phyloP scores from a whole-genome alignment of 1,140 invertebrate species.

The Trachymyrmex septentrionalis region DNA sequence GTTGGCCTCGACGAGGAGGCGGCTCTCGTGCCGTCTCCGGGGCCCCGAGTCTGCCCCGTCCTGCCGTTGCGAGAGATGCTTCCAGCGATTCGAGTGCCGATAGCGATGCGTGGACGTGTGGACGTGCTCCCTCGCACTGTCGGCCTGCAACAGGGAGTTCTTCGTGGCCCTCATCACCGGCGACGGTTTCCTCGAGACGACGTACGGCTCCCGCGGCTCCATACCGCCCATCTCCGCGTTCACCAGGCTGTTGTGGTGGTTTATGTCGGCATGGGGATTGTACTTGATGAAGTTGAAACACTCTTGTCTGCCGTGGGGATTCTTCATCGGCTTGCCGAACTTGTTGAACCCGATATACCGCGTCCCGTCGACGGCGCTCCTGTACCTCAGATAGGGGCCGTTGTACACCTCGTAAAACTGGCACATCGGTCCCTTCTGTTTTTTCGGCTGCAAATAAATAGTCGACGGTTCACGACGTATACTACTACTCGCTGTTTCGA shows the following conservation, averaged over 20 bases:
- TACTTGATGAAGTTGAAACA: slow-evolving; percentile 88
- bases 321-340: slow-evolving; percentile 85
- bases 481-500: background rate
- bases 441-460: slow-evolving; percentile 80
- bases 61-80: slow-evolving; percentile 70
- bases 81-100: slow-evolving; percentile 84
- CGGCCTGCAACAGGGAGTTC: slow-evolving; percentile 75
- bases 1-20: slow-evolving; percentile 80
- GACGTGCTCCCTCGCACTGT: slow-evolving; percentile 70
- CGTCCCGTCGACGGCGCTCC: slow-evolving; percentile 83
- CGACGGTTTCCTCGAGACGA: slow-evolving; percentile 73
- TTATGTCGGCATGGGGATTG: slow-evolving; percentile 85
- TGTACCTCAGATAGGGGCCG: slow-evolving; percentile 86
- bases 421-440: slow-evolving; percentile 85
- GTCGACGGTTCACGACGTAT: slow-evolving; percentile 36
- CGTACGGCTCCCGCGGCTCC: slow-evolving; percentile 74
- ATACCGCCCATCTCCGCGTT: slow-evolving; percentile 81
- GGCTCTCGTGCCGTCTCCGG: slow-evolving; percentile 80
- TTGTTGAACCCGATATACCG: slow-evolving; percentile 87
- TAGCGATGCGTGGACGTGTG: slow-evolving; percentile 81
- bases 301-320: slow-evolving; percentile 81
- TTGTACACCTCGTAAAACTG: slow-evolving; percentile 87
- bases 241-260: slow-evolving; percentile 86
- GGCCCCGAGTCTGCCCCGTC: slow-evolving; percentile 69
- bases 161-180: slow-evolving; percentile 74